These are phyloP conservation scores for Hermaeophaga mercurialis DNA, from an alignment of 2,888 invertebrate species.

Conservation along the genomic window DNA sequence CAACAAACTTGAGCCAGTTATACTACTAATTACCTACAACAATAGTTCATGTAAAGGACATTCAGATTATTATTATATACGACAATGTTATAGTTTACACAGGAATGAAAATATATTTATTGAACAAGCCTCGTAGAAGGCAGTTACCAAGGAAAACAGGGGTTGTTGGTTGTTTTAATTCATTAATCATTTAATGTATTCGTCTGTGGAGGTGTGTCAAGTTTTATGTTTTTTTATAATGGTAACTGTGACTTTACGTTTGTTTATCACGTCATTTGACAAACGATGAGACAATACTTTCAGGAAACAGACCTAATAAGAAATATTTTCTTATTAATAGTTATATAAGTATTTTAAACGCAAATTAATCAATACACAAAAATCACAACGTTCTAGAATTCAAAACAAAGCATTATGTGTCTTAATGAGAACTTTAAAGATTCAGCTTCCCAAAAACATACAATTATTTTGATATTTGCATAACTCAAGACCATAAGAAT, in stretches of 20 bases:
- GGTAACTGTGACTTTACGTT: conserved; percentile 15
- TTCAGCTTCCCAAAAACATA: neutral
- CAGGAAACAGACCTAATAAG: neutral
- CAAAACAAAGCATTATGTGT: neutral
- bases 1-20: no score
- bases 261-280: conserved; percentile 17
- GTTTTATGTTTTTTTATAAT: conserved; percentile 17
- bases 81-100: no score
- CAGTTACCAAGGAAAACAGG: conserved; percentile 19
- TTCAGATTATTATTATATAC: no score
- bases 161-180: conserved; percentile 32
- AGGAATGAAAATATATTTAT: no score
- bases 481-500: no score
- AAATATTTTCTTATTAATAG: neutral
- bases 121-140: neutral
- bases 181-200: conserved; percentile 40
- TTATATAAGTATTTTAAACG: no score
- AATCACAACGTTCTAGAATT: neutral
- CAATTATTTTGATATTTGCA: no score
- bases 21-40: no score
- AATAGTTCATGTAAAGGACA: no score
- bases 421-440: neutral
- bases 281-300: neutral
- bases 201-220: conserved; percentile 39
- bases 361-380: no score